These are phyloP conservation scores for Junonia oenone DNA, from an alignment of 2,888 invertebrate species.

Conservation along the genomic window DNA sequence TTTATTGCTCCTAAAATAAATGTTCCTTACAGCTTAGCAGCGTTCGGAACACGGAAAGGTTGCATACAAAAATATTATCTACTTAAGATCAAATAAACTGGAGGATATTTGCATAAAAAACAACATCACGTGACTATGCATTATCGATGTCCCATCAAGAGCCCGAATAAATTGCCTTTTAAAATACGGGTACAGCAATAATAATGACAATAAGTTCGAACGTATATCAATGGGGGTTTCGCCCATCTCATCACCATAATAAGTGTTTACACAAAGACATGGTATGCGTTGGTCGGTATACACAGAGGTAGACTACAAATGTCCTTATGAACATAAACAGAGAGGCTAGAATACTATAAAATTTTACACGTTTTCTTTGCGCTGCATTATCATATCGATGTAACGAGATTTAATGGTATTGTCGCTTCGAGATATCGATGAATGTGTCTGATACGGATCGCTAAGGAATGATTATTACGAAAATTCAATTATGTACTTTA, in stretches of 20 bases:
- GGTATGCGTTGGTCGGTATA: slow-evolving; percentile 37
- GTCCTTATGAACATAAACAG: slow-evolving; percentile 9
- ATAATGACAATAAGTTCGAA: slow-evolving; percentile 69
- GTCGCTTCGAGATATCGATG: slow-evolving; percentile 63
- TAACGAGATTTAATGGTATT: slow-evolving; percentile 38
- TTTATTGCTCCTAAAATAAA: no score
- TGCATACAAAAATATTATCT: background rate
- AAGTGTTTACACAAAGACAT: slow-evolving; percentile 38
- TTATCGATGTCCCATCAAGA: slow-evolving; percentile 61
- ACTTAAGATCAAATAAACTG: background rate
- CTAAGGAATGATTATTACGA: slow-evolving; percentile 45
- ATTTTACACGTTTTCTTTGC: slow-evolving; percentile 9
- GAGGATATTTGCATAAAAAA: slow-evolving; percentile 16
- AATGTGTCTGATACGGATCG: slow-evolving; percentile 63
- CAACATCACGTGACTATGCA: slow-evolving; percentile 40
- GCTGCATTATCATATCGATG: slow-evolving; percentile 27
- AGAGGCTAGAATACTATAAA: slow-evolving; percentile 19
- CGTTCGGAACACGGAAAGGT: background rate
- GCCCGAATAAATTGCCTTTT: slow-evolving; percentile 68
- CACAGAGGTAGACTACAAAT: background rate
- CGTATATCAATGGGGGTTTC: slow-evolving; percentile 73
- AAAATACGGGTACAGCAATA: slow-evolving; percentile 62
- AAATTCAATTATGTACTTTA: slow-evolving; percentile 39
- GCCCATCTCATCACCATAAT: slow-evolving; percentile 76
- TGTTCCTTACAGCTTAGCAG: no score